Percentiles rank a stretch among this genome's conserved stretches.
phyloP scores from a whole-genome alignment of 2,888 invertebrate species.

The Cataglyphis rosenhaueri region DNA sequence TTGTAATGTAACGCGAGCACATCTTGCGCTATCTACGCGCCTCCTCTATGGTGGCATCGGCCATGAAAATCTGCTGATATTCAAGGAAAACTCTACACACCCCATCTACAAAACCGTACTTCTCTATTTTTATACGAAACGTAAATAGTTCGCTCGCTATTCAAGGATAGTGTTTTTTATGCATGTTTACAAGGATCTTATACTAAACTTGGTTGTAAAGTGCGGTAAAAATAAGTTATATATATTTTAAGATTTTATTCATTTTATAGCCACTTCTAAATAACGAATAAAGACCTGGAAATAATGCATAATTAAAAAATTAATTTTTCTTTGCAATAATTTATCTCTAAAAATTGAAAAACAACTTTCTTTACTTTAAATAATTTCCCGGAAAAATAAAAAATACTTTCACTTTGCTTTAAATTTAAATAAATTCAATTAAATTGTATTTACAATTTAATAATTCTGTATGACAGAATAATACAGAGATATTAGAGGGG shows the following conservation, averaged over 20 bases:
- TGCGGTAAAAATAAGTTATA: not conserved
- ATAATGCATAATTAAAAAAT: not conserved
- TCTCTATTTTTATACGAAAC: conserved; percentile 15
- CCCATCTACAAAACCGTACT: not conserved
- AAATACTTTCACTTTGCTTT: not conserved
- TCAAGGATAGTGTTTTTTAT: conserved; percentile 20
- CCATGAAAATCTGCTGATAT: conserved; percentile 39
- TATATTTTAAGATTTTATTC: not conserved
- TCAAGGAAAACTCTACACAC: conserved; percentile 26
- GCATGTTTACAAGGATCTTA: conserved; percentile 15
- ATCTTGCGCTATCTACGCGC: conserved; percentile 29
- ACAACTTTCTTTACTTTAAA: not conserved
- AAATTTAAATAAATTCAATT: not conserved
- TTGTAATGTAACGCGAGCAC: conserved; percentile 64
- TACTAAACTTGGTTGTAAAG: not conserved
- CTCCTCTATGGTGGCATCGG: conserved; percentile 16
- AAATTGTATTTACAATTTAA: not conserved
- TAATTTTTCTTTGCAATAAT: no score
- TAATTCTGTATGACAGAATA: not conserved
- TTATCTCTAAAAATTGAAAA: not conserved
- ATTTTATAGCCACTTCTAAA: not conserved
- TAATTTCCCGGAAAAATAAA: not conserved
- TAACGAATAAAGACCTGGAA: not conserved
- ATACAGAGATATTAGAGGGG: not conserved
- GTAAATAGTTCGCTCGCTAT: conserved; percentile 4